Percentiles rank a stretch among this genome's conserved stretches.
Conservation (phyloP, 2,888 invertebrate genomes). For the Linyphia triangularis region DNA sequence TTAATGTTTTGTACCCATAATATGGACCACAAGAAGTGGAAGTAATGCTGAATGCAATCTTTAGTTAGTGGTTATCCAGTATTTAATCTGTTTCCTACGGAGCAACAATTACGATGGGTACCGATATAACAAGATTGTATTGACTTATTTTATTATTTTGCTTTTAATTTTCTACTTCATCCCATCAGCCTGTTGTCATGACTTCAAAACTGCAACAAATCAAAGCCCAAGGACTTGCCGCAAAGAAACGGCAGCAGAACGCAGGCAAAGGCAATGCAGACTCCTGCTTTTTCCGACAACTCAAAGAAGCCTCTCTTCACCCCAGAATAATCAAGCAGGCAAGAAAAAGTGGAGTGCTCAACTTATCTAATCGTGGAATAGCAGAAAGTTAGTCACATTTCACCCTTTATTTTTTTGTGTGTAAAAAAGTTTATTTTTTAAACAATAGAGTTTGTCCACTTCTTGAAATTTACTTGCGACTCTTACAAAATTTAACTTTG, state of each 20-base stretch:
- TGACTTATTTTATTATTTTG: no score
- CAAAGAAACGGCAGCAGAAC: constrained; percentile 21
- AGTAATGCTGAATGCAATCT: no score
- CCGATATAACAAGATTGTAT: no score
- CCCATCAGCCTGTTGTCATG: constrained; percentile 4
- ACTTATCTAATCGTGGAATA: constrained; percentile 87
- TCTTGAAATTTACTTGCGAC: no score
- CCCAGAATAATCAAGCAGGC: constrained; percentile 88
- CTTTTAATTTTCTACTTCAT: no score
- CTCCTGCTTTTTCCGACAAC: constrained; percentile 68
- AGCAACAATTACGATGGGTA: no score
- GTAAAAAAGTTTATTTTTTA: neutral
- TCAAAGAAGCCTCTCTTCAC: constrained; percentile 81
- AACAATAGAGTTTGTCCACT: no score
- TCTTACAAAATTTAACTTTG: no score
- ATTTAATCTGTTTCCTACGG: no score
- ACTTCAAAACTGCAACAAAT: constrained; percentile 53
- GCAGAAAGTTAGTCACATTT: constrained; percentile 86
- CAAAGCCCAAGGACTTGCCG: constrained; percentile 60
- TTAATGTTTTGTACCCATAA: no score
- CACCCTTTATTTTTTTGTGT: neutral
- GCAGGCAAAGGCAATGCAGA: constrained; percentile 37
- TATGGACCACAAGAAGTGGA: no score
- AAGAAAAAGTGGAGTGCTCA: constrained; percentile 88
- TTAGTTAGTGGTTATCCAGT: no score